These are phyloP conservation scores for Pelobates fuscus DNA, from an alignment of 2,113 vertebrate genomes.

Conservation along the genomic window DNA sequence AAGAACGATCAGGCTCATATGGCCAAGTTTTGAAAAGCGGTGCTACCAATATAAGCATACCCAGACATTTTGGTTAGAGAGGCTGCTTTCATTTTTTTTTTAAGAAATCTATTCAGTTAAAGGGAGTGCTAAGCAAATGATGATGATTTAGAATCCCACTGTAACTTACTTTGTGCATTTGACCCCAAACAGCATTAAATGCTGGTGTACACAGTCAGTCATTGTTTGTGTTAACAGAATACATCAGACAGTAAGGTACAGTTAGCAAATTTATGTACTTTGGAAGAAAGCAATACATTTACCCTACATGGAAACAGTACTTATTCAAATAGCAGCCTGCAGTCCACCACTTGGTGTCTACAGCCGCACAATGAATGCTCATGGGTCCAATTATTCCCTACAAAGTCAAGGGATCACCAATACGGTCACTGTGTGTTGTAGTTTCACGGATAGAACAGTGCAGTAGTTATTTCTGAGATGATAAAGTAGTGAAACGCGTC, in stretches of 20 bases:
- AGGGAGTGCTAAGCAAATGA: no score
- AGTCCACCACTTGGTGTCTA: not conserved
- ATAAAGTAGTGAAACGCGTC: conserved; percentile 7
- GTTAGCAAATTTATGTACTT: not conserved
- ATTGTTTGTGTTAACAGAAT: not conserved
- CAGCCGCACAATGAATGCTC: conserved; percentile 16
- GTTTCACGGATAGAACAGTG: not conserved
- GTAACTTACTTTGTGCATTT: no score
- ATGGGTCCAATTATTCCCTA: not conserved
- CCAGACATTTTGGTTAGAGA: no score
- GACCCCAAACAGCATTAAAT: no score
- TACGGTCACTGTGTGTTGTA: conserved; percentile 5
- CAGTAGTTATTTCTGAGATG: conserved; percentile 15
- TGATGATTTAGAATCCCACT: no score
- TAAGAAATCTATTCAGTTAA: no score
- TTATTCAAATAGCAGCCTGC: not conserved
- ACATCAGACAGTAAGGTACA: not conserved
- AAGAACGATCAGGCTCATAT: no score
- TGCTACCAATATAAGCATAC: no score
- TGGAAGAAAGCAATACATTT: not conserved
- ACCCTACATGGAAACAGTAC: not conserved
- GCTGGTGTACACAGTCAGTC: no score
- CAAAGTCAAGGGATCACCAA: not conserved
- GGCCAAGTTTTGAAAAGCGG: no score
- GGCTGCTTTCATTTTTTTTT: no score